Conservation (phyloP, 2,888 invertebrate genomes). For the Automeris io region DNA sequence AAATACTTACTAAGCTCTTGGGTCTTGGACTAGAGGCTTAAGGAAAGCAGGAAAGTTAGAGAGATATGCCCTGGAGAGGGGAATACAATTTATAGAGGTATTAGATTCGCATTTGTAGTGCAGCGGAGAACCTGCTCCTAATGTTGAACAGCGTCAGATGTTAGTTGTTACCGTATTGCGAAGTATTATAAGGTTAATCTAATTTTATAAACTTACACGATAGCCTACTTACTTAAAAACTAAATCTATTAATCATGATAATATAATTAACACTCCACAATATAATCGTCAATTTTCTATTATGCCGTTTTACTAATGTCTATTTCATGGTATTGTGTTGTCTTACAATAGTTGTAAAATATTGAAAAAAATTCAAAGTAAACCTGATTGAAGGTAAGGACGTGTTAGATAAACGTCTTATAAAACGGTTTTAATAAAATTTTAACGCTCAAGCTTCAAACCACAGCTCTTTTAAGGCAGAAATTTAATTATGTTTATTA, state of each 20-base stretch:
- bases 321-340: no score
- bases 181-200: no score
- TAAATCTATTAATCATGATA: no score
- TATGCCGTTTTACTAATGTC: no score
- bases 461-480: constrained; percentile 28
- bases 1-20: constrained; percentile 39
- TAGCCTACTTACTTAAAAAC: no score
- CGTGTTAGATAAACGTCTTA: constrained; percentile 13
- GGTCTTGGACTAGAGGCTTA: no score
- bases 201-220: no score
- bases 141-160: no score
- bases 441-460: constrained; percentile 25
- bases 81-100: constrained; percentile 57
- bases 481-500: constrained; percentile 54
- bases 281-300: no score
- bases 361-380: no score
- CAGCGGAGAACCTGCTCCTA: constrained; percentile 22
- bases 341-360: neutral
- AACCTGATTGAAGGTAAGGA: neutral
- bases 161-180: no score
- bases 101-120: constrained; percentile 61
- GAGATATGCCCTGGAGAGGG: constrained; percentile 41
- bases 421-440: constrained; percentile 42
- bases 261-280: no score
- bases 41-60: constrained; percentile 14